Percentiles rank a stretch among this genome's conserved stretches.
phyloP scores from a whole-genome alignment of 2,113 vertebrate genomes.

The Rana temporaria region DNA sequence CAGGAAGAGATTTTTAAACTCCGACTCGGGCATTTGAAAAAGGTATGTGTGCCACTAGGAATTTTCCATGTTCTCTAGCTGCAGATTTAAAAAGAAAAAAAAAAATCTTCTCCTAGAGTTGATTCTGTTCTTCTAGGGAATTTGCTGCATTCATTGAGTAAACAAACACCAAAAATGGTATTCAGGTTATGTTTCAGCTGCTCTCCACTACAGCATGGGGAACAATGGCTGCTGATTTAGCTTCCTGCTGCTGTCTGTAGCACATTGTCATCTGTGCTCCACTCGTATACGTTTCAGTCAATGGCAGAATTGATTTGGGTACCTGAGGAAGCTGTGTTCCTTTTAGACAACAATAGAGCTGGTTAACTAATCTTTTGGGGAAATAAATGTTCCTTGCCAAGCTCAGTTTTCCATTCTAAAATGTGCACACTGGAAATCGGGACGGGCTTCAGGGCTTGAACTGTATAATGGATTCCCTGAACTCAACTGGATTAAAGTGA shows the following conservation, averaged over 20 bases:
- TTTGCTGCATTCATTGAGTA: not conserved
- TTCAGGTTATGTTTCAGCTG: not conserved
- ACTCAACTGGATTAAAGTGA: no score
- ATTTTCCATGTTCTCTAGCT: not conserved
- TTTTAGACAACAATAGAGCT: constrained; percentile 1
- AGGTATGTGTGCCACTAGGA: constrained; percentile 73
- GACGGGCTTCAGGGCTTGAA: not conserved
- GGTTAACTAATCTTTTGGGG: not conserved
- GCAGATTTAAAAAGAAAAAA: no score
- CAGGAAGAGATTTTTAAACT: constrained; percentile 99
- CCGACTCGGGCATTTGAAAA: constrained; percentile 97
- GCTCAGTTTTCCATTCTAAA: not conserved
- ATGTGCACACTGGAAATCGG: not conserved
- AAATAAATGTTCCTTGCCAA: not conserved
- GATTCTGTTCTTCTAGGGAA: not conserved
- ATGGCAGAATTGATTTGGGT: constrained; percentile 13
- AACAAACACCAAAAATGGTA: not conserved
- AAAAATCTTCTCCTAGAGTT: no score
- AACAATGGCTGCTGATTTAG: constrained; percentile 27
- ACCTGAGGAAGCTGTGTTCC: not conserved
- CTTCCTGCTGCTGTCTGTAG: constrained; percentile 22
- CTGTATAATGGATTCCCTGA: not conserved
- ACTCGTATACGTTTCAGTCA: not conserved
- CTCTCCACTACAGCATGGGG: not conserved
- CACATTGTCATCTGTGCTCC: constrained; percentile 13